These are phyloP conservation scores for Ephydatia muelleri DNA, from an alignment of 37 sponge, comb jelly and placozoan genomes.

Conservation along the genomic window DNA sequence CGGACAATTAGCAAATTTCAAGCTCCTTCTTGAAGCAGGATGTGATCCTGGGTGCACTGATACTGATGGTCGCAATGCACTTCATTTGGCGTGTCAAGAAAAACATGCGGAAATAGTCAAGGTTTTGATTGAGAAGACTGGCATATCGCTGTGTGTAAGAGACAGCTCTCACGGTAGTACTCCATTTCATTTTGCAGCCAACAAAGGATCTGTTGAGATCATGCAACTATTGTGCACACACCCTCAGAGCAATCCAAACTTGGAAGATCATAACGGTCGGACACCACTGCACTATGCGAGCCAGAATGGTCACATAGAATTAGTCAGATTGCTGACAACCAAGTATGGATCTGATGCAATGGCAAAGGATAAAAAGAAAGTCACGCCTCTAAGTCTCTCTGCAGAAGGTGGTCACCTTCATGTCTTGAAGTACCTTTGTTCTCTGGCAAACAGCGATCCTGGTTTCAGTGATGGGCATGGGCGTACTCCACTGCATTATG, in stretches of 20 bases:
- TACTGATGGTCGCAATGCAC: slow-evolving; percentile 21
- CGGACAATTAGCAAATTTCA: slow-evolving; percentile 16
- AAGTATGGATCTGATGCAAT: slow-evolving; percentile 1
- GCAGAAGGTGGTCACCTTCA: slow-evolving; percentile 18
- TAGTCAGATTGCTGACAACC: slow-evolving; percentile 33
- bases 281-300: slow-evolving; percentile 41
- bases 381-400: slow-evolving; percentile 32
- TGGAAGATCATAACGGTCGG: slow-evolving; percentile 34
- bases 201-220: slow-evolving; percentile 16
- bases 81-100: slow-evolving; percentile 40
- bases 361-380: slow-evolving; percentile 2
- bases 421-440: slow-evolving; percentile 11
- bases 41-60: slow-evolving; percentile 10
- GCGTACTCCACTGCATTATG: slow-evolving; percentile 44
- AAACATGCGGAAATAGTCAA: not conserved
- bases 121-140: not conserved
- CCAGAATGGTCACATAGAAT: slow-evolving; percentile 47
- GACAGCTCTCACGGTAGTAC: slow-evolving; percentile 49
- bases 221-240: slow-evolving; percentile 17
- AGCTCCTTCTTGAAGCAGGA: not conserved
- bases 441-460: slow-evolving; percentile 1
- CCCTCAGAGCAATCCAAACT: slow-evolving; percentile 22
- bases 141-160: not conserved
- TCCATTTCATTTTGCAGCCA: slow-evolving; percentile 48
- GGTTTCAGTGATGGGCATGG: slow-evolving; percentile 7